Percentiles rank a stretch among this genome's conserved stretches.
Conservation (phyloP, 2,888 invertebrate genomes). For the Stenoptilia bipunctidactyla region DNA sequence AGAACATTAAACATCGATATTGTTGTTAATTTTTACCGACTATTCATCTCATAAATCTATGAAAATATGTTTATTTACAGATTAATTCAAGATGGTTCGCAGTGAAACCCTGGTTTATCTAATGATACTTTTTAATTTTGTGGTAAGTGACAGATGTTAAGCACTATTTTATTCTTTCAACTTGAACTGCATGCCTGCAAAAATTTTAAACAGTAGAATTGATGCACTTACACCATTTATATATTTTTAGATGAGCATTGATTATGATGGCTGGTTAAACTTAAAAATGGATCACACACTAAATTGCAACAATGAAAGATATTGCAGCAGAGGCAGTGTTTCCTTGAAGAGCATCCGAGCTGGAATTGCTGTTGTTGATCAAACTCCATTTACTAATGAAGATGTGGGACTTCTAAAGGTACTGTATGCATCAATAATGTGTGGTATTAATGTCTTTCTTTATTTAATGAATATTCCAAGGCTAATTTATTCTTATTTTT, state of each 20-base stretch:
- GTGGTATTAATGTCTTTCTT: not conserved
- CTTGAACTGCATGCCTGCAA: too few species aligned
- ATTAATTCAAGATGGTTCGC: constrained; percentile 3
- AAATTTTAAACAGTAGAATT: too few species aligned
- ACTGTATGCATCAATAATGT: constrained; percentile 15
- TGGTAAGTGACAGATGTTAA: constrained; percentile 22
- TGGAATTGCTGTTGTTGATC: constrained; percentile 74
- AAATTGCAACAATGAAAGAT: constrained; percentile 64
- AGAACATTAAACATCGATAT: too few species aligned
- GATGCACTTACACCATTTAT: too few species aligned
- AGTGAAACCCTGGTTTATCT: constrained; percentile 8
- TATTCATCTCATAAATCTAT: too few species aligned
- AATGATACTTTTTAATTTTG: constrained; percentile 21
- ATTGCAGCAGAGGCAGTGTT: constrained; percentile 77
- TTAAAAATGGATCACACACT: constrained; percentile 79
- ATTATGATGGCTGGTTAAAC: constrained; percentile 81
- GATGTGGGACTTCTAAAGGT: constrained; percentile 73
- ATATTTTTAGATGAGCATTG: constrained; percentile 54
- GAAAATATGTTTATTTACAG: too few species aligned
- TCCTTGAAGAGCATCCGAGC: constrained; percentile 78
- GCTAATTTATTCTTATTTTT: too few species aligned
- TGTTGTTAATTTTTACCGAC: too few species aligned
- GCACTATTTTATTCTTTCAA: too few species aligned
- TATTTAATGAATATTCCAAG: too few species aligned
- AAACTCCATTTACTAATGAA: constrained; percentile 66